phyloP scores from a whole-genome alignment of 2,888 invertebrate genomes.

The Agrotis segetum region DNA sequence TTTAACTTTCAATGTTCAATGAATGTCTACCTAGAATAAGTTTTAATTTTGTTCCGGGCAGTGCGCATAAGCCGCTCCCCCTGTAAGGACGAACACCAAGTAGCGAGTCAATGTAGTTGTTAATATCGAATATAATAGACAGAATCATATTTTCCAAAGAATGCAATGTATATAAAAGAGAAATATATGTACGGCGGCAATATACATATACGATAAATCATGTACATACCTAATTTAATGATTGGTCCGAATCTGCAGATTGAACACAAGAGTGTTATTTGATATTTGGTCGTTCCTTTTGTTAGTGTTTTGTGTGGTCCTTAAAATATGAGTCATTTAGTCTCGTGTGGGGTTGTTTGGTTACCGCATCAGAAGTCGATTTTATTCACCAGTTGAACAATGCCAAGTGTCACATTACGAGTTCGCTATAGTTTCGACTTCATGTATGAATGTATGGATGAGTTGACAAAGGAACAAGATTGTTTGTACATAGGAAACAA shows the following conservation, averaged over 20 bases:
- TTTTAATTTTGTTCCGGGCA: conserved; percentile 27
- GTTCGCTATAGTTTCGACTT: conserved; percentile 25
- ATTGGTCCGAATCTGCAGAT: conserved; percentile 11
- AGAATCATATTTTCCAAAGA: conserved; percentile 48
- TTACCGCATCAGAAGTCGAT: conserved; percentile 25
- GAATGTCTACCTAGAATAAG: conserved; percentile 37
- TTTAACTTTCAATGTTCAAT: conserved; percentile 16
- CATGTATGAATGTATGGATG: conserved; percentile 52
- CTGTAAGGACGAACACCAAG: conserved; percentile 58
- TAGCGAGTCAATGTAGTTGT: conserved; percentile 40
- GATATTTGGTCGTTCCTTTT: conserved; percentile 28
- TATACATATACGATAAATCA: conserved; percentile 11
- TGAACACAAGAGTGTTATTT: conserved; percentile 5
- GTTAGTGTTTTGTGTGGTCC: not conserved
- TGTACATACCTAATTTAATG: conserved; percentile 17
- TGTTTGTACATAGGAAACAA: conserved; percentile 43
- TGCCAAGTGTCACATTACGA: conserved; percentile 22
- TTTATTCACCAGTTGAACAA: conserved; percentile 19
- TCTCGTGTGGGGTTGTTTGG: conserved; percentile 8
- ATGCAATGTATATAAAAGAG: conserved; percentile 15
- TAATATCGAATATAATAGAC: conserved; percentile 43
- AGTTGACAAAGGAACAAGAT: conserved; percentile 31
- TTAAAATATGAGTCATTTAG: not conserved
- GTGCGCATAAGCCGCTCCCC: conserved; percentile 35
- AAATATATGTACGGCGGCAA: conserved; percentile 1